Base-by-base conservation (phyloP, 2,888 invertebrate genomes). In the Cyaniris semiargus region DNA sequence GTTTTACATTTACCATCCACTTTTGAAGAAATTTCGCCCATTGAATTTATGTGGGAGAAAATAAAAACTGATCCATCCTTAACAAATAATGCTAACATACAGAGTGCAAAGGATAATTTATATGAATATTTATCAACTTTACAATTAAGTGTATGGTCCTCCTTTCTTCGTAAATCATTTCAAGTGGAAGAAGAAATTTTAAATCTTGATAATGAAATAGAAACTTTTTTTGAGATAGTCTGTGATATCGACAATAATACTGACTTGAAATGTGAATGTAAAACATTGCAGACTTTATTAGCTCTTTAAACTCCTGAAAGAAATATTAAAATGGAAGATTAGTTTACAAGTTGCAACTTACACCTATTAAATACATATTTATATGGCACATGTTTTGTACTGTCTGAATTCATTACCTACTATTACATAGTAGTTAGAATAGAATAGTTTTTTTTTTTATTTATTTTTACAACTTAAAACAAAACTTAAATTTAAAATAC, bases 1-100 rank as follows among this genome's bases (percentile, higher is more conserved):
- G 85, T 90, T 7, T 75, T 90, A 72, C 82, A 85, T 75, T 79
- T 89, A 53, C 90, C 90, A 10, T 75, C 79, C 75, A 81, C 83
- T 76, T 85, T 85, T 38, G 78, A 84, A 70, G 84, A 86, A 66
- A 81, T 90, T n/a, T 85, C 87, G n/a, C 82, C 86, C 3, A 81
- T 86, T 56, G 80, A 86, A 60, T 79, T 82, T 15, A 78, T 90
- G 58, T 90, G 90, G 90, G 78, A 83, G 76, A 71, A 83, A 76
- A 34, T 84, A 27, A 75, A 70, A 76, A 74, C 21, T 13, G 23
- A 70, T 10, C 23, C 70, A 15, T 53, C 53, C 15, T 58, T 74
- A 44, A 7, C n/a, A 18, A 21, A 34, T 18, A 27, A 70, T 15
- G 53, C 58, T 4, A 79, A 44, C 71, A 23, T 85, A 4, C 75